phyloP scores from a whole-genome alignment of 1,140 invertebrate species.

The Cepaea nemoralis region DNA sequence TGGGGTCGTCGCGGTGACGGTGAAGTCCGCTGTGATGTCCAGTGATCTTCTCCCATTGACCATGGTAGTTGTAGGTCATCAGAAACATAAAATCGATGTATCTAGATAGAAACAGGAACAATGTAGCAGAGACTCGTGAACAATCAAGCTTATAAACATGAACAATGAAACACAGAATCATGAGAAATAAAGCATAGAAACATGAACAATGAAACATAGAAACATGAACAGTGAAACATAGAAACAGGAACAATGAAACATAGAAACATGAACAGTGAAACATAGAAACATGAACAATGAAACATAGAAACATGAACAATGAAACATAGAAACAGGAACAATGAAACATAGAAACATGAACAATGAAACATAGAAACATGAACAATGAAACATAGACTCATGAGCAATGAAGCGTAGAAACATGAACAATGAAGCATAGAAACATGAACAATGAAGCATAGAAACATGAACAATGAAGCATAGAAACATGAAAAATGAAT shows the following conservation, averaged over 20 bases:
- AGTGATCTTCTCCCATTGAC: constrained; percentile 94
- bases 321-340: neutral
- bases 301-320: neutral
- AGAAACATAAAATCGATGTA: constrained; percentile 96
- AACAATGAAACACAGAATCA: too few species aligned
- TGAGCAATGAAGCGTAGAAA: neutral
- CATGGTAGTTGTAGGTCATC: constrained; percentile 90
- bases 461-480: too few species aligned
- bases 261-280: neutral
- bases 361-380: too few species aligned
- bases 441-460: too few species aligned
- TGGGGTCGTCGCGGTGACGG: constrained; percentile 24
- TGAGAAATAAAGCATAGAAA: too few species aligned
- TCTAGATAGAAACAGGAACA: constrained; percentile 69
- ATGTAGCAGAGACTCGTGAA: too few species aligned
- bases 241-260: neutral
- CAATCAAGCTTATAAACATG: too few species aligned
- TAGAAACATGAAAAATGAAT: too few species aligned
- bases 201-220: neutral
- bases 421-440: neutral
- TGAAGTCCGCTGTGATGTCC: constrained; percentile 65
- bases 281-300: neutral
- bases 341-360: too few species aligned
- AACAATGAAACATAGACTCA: too few species aligned
- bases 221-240: constrained; percentile 4